Percentiles rank a stretch among this genome's conserved stretches.
phyloP scores from a whole-genome alignment of 92 coral and sea anemone genomes.

The Porites lobata region DNA sequence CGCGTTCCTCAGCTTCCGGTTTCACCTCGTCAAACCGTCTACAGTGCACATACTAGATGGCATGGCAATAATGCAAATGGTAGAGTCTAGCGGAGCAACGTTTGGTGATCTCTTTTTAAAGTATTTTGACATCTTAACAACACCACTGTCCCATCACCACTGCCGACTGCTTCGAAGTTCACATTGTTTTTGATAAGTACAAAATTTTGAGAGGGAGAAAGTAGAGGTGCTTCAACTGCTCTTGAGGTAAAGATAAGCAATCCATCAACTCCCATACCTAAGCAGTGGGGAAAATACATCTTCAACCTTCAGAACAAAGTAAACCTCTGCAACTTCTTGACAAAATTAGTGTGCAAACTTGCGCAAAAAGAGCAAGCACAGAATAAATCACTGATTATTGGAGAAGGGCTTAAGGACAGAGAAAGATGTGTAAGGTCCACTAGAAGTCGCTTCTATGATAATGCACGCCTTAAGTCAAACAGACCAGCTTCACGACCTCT shows the following conservation, averaged over 20 bases:
- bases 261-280: constrained; percentile 49
- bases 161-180: not conserved
- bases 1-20: constrained; percentile 2
- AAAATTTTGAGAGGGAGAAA: constrained; percentile 42
- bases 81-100: constrained; percentile 58
- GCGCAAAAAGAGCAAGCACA: constrained; percentile 7
- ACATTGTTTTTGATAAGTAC: constrained; percentile 50
- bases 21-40: constrained; percentile 8
- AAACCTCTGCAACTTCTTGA: constrained; percentile 48
- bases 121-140: constrained; percentile 21
- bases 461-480: too few species aligned
- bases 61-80: constrained; percentile 60
- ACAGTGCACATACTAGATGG: constrained; percentile 21
- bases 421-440: constrained; percentile 38
- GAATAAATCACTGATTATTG: constrained; percentile 36
- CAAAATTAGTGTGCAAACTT: constrained; percentile 29
- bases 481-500: too few species aligned
- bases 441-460: constrained; percentile 26
- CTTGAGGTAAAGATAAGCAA: constrained; percentile 52
- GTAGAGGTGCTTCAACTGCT: constrained; percentile 41
- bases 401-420: constrained; percentile 58
- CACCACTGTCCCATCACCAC: not conserved
- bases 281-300: constrained; percentile 58
- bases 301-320: constrained; percentile 40
- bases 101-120: constrained; percentile 62